Evolutionary conservation across 2,888 invertebrate genomes (phyloP).

Genomic region (Phorcus lineatus): DNA sequence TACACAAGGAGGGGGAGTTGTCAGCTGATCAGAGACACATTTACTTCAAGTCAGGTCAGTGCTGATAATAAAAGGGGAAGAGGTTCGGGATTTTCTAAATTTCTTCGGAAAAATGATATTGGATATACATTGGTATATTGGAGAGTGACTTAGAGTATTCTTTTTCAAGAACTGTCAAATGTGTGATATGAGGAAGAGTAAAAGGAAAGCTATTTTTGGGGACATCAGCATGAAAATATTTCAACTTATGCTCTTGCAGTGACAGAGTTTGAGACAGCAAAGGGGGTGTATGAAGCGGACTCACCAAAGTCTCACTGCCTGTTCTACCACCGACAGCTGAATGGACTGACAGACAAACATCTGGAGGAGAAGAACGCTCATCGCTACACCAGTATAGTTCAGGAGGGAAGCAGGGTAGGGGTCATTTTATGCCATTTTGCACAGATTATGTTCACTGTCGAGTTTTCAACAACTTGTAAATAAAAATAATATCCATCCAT

Average conservation of each 20-base stretch:
- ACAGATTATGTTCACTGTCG: too few relatives aligned
- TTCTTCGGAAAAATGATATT: too few relatives aligned
- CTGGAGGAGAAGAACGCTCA: constrained; percentile 46
- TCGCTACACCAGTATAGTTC: constrained; percentile 55
- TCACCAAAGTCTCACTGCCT: constrained; percentile 49
- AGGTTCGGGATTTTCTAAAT: too few relatives aligned
- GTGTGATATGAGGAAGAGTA: too few relatives aligned
- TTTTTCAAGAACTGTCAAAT: too few relatives aligned
- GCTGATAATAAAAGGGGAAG: background rate
- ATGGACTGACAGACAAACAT: constrained; percentile 40
- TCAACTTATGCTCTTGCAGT: constrained; percentile 46
- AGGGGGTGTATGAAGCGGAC: constrained; percentile 58
- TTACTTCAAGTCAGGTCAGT: constrained; percentile 64
- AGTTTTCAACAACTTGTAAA: background rate
- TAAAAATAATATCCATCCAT: background rate
- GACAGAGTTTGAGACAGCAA: constrained; percentile 67
- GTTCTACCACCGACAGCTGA: constrained; percentile 58
- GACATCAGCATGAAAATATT: too few relatives aligned
- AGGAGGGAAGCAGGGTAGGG: constrained; percentile 51
- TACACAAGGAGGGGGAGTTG: constrained; percentile 48
- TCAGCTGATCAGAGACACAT: constrained; percentile 49
- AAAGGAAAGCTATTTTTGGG: too few relatives aligned
- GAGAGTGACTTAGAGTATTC: too few relatives aligned
- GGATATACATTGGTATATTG: too few relatives aligned
- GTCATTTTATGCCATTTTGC: background rate